phyloP scores from a whole-genome alignment of 2,113 vertebrate species.

The Columbina picui region DNA sequence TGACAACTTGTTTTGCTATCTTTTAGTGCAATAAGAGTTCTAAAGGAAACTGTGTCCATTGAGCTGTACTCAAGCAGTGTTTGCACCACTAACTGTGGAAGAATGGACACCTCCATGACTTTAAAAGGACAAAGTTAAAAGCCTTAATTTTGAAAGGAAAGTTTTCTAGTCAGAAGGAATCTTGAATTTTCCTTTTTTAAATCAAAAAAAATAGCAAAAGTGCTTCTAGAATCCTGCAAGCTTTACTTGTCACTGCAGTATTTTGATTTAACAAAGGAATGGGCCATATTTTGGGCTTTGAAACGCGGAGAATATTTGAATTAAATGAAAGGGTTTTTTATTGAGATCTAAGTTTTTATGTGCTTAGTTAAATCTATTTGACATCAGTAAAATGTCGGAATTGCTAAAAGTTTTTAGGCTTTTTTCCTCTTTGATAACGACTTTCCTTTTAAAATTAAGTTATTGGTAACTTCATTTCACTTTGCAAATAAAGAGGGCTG shows the following conservation, averaged over 20 bases:
- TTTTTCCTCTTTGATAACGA: constrained; percentile 71
- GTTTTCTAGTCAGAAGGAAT: constrained; percentile 70
- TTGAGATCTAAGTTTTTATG: constrained; percentile 46
- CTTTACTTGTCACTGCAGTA: constrained; percentile 55
- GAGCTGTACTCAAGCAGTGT: constrained; percentile 65
- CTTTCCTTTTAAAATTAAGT: constrained; percentile 83
- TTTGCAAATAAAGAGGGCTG: constrained; percentile 70
- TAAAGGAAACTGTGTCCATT: constrained; percentile 77
- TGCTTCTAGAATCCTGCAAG: constrained; percentile 53
- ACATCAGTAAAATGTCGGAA: constrained; percentile 54
- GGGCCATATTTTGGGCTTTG: constrained; percentile 47
- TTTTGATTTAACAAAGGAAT: constrained; percentile 71
- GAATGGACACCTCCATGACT: constrained; percentile 68
- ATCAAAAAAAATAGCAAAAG: constrained; percentile 54
- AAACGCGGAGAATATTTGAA: constrained; percentile 54
- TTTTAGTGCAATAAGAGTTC: constrained; percentile 94
- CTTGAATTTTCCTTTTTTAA: constrained; percentile 69
- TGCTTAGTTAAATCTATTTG: constrained; percentile 59
- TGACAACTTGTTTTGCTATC: constrained; percentile 81
- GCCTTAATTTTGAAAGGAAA: constrained; percentile 83
- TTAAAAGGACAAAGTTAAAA: constrained; percentile 75
- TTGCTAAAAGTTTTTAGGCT: constrained; percentile 38
- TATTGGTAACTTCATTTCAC: constrained; percentile 70
- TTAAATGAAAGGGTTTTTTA: constrained; percentile 53
- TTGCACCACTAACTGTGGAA: constrained; percentile 57